Conservation (phyloP, 2,888 invertebrate genomes). For the Margaritifera margaritifera region DNA sequence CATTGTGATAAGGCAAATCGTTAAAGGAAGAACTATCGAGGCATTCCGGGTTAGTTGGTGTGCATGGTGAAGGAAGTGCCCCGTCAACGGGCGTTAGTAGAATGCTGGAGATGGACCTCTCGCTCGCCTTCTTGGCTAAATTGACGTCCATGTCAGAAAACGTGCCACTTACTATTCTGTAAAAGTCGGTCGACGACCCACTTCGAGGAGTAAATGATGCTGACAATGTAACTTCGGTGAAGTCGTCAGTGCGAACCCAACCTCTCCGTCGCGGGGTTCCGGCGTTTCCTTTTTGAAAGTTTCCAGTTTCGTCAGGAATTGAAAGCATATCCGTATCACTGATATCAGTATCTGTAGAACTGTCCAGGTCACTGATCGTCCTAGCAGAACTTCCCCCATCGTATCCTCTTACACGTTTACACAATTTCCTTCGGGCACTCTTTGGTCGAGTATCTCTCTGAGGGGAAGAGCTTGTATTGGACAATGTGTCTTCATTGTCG, state of each 20-base stretch:
- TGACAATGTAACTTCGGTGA: conserved; percentile 36
- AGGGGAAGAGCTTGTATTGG: conserved; percentile 27
- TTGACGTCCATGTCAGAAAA: conserved; percentile 42
- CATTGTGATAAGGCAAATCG: conserved; percentile 41
- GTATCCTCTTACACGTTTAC: not conserved
- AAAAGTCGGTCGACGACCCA: conserved; percentile 35
- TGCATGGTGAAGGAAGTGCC: conserved; percentile 8
- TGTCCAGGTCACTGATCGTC: conserved; percentile 40
- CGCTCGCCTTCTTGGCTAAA: conserved; percentile 61
- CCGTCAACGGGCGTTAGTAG: conserved; percentile 54
- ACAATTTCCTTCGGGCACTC: conserved; percentile 20
- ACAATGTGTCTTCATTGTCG: conserved; percentile 30
- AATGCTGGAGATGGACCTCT: conserved; percentile 60
- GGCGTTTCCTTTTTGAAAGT: conserved; percentile 19
- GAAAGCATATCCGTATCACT: conserved; percentile 56
- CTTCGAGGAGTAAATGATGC: conserved; percentile 31
- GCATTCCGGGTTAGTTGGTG: conserved; percentile 47
- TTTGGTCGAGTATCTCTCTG: conserved; percentile 25
- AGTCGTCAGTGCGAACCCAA: conserved; percentile 45
- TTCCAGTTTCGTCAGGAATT: conserved; percentile 57
- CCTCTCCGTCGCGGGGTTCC: conserved; percentile 33
- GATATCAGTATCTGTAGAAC: conserved; percentile 42
- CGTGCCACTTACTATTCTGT: conserved; percentile 46
- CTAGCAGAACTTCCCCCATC: conserved; percentile 23
- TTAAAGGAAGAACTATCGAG: conserved; percentile 34